These are phyloP conservation scores for Helicoverpa armigera DNA, from an alignment of 1,140 invertebrate genomes.

Conservation along the genomic window DNA sequence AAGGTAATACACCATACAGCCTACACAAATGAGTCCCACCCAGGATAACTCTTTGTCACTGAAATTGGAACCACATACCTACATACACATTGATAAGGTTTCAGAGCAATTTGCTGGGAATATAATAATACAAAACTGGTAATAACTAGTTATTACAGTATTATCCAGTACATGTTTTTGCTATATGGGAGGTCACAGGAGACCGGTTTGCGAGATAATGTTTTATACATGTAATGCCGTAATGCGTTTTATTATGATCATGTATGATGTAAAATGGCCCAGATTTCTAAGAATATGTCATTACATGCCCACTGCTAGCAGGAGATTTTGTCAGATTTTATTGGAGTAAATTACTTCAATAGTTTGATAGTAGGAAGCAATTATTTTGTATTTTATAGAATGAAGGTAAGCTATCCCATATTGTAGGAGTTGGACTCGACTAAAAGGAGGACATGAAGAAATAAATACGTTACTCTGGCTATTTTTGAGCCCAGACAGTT, in stretches of 20 bases:
- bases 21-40: slow-evolving; percentile 17
- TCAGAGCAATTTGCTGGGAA: background rate
- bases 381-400: background rate
- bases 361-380: background rate
- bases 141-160: slow-evolving; percentile 26
- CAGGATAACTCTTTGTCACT: background rate
- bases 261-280: slow-evolving; percentile 4
- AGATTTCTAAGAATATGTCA: background rate
- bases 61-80: background rate
- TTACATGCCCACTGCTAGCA: background rate
- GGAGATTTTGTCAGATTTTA: slow-evolving; percentile 3
- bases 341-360: slow-evolving; percentile 24
- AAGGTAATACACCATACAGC: background rate
- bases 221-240: slow-evolving; percentile 1
- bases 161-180: slow-evolving; percentile 6
- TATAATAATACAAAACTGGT: background rate
- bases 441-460: background rate
- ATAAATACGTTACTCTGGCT: too few relatives aligned
- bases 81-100: background rate
- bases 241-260: slow-evolving; percentile 6
- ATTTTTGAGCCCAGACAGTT: too few relatives aligned
- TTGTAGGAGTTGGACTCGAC: background rate
- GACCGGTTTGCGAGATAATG: slow-evolving; percentile 14
- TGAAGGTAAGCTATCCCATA: background rate
- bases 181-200: slow-evolving; percentile 12